Evolutionary conservation across 2,113 vertebrate species (phyloP).

Genomic region (Perca flavescens): DNA sequence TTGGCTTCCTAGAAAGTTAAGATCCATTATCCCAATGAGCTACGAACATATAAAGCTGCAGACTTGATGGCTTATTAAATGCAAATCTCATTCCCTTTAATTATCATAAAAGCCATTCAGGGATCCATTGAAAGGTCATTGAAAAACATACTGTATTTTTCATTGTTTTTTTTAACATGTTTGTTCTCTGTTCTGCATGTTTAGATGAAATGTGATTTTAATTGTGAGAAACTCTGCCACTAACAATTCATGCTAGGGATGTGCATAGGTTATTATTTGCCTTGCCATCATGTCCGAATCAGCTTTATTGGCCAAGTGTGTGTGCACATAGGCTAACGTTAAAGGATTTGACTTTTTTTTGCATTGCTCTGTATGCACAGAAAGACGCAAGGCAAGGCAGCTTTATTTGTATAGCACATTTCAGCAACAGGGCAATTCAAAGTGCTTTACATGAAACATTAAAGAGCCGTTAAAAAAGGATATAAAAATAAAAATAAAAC

Average conservation of each 20-base stretch:
- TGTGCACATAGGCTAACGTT: neutral
- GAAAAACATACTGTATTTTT: neutral
- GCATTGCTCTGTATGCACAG: neutral
- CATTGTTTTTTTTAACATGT: too few relatives aligned
- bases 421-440: too few relatives aligned
- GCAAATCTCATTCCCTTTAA: neutral
- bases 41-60: neutral
- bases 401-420: too few relatives aligned
- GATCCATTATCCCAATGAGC: neutral
- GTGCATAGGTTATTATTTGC: neutral
- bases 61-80: neutral
- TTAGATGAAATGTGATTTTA: neutral
- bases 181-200: neutral
- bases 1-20: neutral
- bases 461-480: too few relatives aligned
- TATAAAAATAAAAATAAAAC: too few relatives aligned
- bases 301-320: neutral
- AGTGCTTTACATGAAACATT: too few relatives aligned
- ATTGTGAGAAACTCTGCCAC: neutral
- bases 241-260: constrained; percentile 2
- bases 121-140: neutral
- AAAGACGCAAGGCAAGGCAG: too few relatives aligned
- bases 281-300: neutral
- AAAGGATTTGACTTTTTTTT: neutral
- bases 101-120: neutral